These are phyloP conservation scores for Chelon auratus DNA, from an alignment of 2,797 vertebrate species.

Conservation along the genomic window DNA sequence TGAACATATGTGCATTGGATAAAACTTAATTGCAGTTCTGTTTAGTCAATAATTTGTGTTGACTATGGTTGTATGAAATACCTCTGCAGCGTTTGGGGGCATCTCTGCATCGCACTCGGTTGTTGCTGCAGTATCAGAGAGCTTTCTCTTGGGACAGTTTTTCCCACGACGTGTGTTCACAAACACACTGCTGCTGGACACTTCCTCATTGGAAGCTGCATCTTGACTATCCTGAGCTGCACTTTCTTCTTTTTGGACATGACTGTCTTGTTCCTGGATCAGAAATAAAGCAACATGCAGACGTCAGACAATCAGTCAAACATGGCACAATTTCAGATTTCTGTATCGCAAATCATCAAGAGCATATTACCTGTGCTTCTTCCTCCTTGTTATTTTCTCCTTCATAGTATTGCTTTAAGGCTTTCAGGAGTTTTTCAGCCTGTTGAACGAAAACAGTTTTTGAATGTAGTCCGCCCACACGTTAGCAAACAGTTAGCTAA, in stretches of 20 bases:
- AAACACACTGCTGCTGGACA: conserved; percentile 44
- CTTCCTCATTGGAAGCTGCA: conserved; percentile 6
- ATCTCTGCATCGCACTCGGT: conserved; percentile 31
- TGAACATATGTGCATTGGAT: not conserved
- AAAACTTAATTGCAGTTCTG: not conserved
- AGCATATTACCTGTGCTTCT: conserved; percentile 40
- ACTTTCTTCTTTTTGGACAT: conserved; percentile 11
- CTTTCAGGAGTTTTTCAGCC: conserved; percentile 89
- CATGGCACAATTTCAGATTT: not conserved
- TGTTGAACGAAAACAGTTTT: conserved; percentile 43
- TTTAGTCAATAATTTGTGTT: not conserved
- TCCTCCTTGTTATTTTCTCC: conserved; percentile 32
- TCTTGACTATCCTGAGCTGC: not conserved
- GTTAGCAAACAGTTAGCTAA: not conserved
- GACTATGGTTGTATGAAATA: conserved; percentile 14
- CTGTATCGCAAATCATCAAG: fast-evolving
- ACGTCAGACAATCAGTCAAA: not conserved
- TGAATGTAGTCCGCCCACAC: not conserved
- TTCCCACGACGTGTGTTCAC: conserved; percentile 83
- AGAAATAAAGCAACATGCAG: not conserved
- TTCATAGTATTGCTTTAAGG: conserved; percentile 86
- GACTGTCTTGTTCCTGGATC: conserved; percentile 66
- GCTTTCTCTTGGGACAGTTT: conserved; percentile 68
- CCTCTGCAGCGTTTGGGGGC: conserved; percentile 47
- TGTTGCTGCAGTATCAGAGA: conserved; percentile 25